Conservation (phyloP, 2,113 vertebrate genomes). For the Chaenocephalus aceratus region DNA sequence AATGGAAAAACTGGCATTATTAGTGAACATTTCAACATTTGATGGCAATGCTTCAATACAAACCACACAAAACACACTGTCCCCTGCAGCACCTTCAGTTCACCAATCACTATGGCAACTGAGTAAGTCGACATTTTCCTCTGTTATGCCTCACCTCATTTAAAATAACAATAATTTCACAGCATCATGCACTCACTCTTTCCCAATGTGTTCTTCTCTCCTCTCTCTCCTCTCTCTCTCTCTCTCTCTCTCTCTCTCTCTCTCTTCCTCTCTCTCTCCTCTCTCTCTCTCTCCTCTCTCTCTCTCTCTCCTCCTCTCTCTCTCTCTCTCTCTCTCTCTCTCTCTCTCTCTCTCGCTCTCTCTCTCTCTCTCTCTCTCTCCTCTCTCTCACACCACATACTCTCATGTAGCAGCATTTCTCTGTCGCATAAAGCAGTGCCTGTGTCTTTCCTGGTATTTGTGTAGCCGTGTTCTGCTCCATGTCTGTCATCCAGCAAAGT, state of each 20-base stretch:
- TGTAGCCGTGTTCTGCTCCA: conserved; percentile 15
- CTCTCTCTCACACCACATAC: no score
- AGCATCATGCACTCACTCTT: conserved; percentile 1
- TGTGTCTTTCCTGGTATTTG: conserved; percentile 18
- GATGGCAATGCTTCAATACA: not conserved
- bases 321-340: not conserved
- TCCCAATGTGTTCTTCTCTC: not conserved
- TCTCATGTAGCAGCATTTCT: not conserved
- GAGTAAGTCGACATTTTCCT: conserved; percentile 21
- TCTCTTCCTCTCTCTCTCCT: not conserved
- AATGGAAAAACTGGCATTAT: not conserved
- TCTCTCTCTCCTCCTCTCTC: no score
- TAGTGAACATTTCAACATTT: not conserved
- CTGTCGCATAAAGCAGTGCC: not conserved
- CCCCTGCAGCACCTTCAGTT: conserved; percentile 38
- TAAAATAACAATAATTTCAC: conserved; percentile 42
- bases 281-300: not conserved
- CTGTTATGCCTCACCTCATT: conserved; percentile 22
- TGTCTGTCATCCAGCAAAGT: conserved; percentile 42
- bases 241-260: no score
- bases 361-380: not conserved
- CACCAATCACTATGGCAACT: conserved; percentile 71
- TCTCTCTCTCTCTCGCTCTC: not conserved
- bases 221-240: not conserved
- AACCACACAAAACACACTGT: conserved; percentile 1